phyloP scores from a whole-genome alignment of 2,113 vertebrate genomes.

The Neodon shergylaensis region DNA sequence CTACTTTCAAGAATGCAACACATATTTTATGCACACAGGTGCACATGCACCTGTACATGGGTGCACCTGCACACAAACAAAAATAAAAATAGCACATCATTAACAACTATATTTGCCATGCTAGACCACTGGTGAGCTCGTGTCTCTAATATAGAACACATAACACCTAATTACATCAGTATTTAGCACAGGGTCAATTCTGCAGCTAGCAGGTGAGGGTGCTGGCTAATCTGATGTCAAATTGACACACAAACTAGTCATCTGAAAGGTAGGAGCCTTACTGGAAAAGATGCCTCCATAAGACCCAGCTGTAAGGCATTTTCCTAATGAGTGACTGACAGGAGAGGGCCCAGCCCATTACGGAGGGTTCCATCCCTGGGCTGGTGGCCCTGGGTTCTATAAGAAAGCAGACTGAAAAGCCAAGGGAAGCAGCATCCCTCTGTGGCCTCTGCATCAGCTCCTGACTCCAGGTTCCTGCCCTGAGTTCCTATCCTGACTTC shows the following conservation, averaged over 20 bases:
- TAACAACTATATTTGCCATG: neutral
- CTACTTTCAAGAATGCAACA: neutral
- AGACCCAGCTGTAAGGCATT: neutral
- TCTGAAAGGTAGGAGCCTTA: neutral
- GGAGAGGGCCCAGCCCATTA: neutral
- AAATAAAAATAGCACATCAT: neutral
- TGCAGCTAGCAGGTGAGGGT: neutral
- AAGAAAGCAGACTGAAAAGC: neutral
- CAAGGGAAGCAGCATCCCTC: neutral
- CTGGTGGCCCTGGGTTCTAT: neutral
- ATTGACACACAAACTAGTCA: neutral
- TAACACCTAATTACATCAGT: neutral
- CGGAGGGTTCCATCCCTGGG: neutral
- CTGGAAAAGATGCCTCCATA: neutral
- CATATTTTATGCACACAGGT: neutral
- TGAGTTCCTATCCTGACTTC: neutral
- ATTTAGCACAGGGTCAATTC: neutral
- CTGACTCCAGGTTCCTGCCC: neutral
- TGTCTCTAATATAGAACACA: neutral
- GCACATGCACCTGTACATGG: neutral
- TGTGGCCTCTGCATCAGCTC: neutral
- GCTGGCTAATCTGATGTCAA: neutral
- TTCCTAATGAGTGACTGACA: neutral
- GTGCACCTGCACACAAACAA: neutral
- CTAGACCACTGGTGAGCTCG: too few species aligned